Evolutionary conservation across 2,888 invertebrate species (phyloP).

Genomic region (Hyppa rectilinea): DNA sequence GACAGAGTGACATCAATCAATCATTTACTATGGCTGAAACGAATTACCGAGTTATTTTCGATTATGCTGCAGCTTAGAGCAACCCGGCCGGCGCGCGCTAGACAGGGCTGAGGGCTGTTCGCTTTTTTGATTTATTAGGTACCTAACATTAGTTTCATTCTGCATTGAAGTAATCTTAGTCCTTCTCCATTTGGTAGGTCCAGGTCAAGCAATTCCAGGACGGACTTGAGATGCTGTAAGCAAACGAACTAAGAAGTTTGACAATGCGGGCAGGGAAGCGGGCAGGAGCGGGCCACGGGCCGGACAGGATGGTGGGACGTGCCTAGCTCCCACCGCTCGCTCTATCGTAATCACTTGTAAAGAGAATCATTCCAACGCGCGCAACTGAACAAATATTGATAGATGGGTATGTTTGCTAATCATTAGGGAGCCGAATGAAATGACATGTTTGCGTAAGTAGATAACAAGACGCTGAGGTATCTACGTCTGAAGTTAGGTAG

Average conservation of each 20-base stretch:
- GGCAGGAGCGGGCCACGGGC: no score
- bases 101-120: background rate
- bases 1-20: background rate
- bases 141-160: background rate
- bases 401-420: constrained; percentile 28
- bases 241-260: background rate
- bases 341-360: background rate
- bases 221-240: background rate
- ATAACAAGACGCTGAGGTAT: constrained; percentile 1
- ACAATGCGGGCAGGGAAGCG: no score
- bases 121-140: background rate
- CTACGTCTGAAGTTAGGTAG: background rate
- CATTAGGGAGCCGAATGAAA: constrained; percentile 33
- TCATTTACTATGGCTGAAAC: background rate
- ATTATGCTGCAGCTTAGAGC: background rate
- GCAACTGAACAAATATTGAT: constrained; percentile 37
- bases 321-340: background rate
- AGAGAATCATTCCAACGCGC: background rate
- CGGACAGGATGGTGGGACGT: background rate
- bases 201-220: background rate
- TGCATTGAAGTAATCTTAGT: background rate
- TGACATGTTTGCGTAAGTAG: constrained; percentile 13
- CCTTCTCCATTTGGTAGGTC: background rate
- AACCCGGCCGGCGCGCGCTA: no score
- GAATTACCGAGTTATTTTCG: background rate